A percentile compares a stretch with the other conserved stretches of the same genome.
Conservation (phyloP, 2,797 vertebrate species). For the Enteromius fasciolatus region DNA sequence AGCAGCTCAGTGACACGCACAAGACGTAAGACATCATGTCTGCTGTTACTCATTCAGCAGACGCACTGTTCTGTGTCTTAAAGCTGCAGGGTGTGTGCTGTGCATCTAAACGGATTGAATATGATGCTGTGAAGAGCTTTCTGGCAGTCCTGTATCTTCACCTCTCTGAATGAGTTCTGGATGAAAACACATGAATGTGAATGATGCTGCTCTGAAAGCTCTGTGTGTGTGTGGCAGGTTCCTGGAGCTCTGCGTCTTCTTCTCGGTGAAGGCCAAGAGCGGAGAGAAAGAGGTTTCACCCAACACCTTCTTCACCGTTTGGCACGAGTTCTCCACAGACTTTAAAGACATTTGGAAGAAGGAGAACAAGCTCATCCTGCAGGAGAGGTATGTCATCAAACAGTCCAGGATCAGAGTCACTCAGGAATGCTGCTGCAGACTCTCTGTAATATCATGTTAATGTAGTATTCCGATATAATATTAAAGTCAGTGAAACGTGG, state of each 20-base stretch:
- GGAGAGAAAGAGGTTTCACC: slow-evolving; percentile 96
- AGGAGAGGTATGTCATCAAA: slow-evolving; percentile 83
- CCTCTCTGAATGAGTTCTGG: not conserved
- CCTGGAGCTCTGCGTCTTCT: slow-evolving; percentile 89
- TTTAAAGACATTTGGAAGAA: slow-evolving; percentile 98
- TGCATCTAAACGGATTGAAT: not conserved
- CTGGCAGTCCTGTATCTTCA: not conserved
- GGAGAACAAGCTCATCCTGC: slow-evolving; percentile 92
- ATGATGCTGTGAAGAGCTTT: not conserved
- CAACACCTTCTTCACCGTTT: slow-evolving; percentile 90
- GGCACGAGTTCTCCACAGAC: slow-evolving; percentile 97
- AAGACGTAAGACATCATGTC: slow-evolving; percentile 81
- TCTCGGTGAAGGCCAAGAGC: slow-evolving; percentile 90
- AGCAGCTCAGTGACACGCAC: slow-evolving; percentile 84
- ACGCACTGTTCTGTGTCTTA: not conserved
- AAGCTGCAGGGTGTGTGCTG: not conserved
- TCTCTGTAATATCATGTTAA: no score
- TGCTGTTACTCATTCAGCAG: not conserved
- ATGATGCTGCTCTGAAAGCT: not conserved
- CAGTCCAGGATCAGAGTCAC: slow-evolving; percentile 44
- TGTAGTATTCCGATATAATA: no score
- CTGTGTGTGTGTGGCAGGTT: slow-evolving; percentile 73
- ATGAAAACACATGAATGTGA: not conserved
- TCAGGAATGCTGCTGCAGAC: not conserved
- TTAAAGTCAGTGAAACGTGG: no score